Conservation (phyloP, 1,140 invertebrate species). For the Magallana gigas region DNA sequence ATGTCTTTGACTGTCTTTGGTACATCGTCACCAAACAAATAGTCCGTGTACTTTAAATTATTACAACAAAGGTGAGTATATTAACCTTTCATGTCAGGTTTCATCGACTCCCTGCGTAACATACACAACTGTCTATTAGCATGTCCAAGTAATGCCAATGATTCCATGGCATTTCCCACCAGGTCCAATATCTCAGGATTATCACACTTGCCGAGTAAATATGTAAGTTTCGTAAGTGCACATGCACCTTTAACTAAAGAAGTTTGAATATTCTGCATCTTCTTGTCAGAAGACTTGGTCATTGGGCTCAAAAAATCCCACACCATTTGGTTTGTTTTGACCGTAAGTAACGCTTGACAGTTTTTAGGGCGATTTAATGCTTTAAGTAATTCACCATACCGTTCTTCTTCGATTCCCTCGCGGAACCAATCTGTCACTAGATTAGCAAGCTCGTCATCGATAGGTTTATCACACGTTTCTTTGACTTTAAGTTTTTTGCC, state of each 20-base stretch:
- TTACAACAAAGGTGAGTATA: background rate
- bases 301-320: slow-evolving; percentile 36
- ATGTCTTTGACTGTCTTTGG: slow-evolving; percentile 51
- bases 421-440: slow-evolving; percentile 44
- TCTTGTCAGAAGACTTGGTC: slow-evolving; percentile 14
- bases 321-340: slow-evolving; percentile 10
- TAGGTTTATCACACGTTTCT: slow-evolving; percentile 34
- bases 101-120: background rate
- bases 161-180: background rate
- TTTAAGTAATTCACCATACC: slow-evolving; percentile 41
- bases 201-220: background rate
- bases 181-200: background rate
- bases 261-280: slow-evolving; percentile 33
- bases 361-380: slow-evolving; percentile 47
- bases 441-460: slow-evolving; percentile 41
- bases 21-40: slow-evolving; percentile 50
- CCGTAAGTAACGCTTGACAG: slow-evolving; percentile 40
- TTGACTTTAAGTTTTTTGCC: slow-evolving; percentile 4
- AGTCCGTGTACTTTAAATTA: background rate
- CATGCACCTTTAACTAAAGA: slow-evolving; percentile 10
- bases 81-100: slow-evolving; percentile 15
- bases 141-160: slow-evolving; percentile 37
- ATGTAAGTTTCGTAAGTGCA: background rate
- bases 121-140: slow-evolving; percentile 26
- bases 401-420: slow-evolving; percentile 50